Base-by-base conservation (phyloP, 2,888 invertebrate species). In the Ectropis crepuscularia region DNA sequence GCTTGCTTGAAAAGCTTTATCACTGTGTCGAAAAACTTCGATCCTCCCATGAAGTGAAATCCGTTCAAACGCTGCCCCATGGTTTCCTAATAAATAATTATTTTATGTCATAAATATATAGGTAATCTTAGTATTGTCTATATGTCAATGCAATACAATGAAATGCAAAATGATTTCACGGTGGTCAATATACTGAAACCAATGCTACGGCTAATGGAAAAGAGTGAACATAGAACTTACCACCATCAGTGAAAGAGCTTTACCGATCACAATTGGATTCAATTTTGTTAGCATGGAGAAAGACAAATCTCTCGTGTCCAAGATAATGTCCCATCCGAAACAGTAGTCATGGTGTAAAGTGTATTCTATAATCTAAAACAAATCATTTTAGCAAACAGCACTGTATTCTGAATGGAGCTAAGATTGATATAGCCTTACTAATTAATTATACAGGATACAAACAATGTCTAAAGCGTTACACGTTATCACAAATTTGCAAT, bases 291-390 rank as follows among this genome's bases (percentile, higher is more conserved):
- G 53, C 16, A 68, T 41, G 6, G 43, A 51, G 6, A 79, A 36
- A 45, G 75, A 72, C 0, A 76, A 39, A 0, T 79, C 67, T 11
- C 70, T 64, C 0, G 55, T 64, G 46, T 85, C 84, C 0, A 74
- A 38, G 0, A 85, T 42, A 0, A 74, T 5, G 6, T 77, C 66
- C 7, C 76, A 65, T 0, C 84, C 82, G 12, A 70, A 71, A 11
- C 72, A 71, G 50, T 83, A 84, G 61, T 83, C 84, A n/a, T 77
- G 57, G 1, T 64, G 46, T 2, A 76, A 64, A 16, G 75, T 11
- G 50, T 80, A 83, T 59, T 83, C 79, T 6, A 63, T 57, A 8
- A 74, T 0, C 83, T 83, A 28, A 6, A 76, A 78, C 16, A 9
- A 47, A 68, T 63, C 51, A 38, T 7, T 41, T 41, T 41, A 41